Evolutionary conservation across 2,797 vertebrate species (phyloP).

Genomic region (Lateolabrax maculatus): DNA sequence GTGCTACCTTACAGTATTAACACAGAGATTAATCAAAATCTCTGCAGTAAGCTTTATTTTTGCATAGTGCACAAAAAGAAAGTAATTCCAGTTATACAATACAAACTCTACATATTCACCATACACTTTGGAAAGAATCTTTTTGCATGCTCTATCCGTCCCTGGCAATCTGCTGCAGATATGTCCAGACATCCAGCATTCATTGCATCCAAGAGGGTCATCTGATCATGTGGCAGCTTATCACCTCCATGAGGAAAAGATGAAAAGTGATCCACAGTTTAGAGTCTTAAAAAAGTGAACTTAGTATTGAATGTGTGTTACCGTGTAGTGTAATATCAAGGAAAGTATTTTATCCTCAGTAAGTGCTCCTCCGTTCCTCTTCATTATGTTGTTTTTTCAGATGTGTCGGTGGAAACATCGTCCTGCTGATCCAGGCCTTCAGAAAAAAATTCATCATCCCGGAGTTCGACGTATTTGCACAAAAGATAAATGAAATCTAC

Average conservation of each 20-base stretch:
- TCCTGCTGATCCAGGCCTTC: constrained; percentile 92
- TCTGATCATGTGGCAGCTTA: too few relatives aligned
- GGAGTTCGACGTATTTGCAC: constrained; percentile 89
- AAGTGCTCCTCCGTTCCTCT: neutral
- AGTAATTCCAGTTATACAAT: neutral
- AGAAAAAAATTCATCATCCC: constrained; percentile 93
- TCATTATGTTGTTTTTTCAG: constrained; percentile 68
- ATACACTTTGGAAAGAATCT: neutral
- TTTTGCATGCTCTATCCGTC: neutral
- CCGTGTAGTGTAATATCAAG: neutral
- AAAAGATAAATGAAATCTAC: constrained; percentile 89
- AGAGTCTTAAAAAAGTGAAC: neutral
- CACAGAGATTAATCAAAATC: neutral
- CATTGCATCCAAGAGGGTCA: too few relatives aligned
- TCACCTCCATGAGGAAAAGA: neutral
- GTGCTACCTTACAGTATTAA: neutral
- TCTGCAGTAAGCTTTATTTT: neutral
- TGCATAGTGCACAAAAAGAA: too few relatives aligned
- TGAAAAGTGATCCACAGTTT: too few relatives aligned
- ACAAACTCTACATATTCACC: neutral
- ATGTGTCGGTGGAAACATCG: constrained; percentile 90
- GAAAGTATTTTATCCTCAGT: constrained; percentile 1
- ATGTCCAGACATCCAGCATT: too few relatives aligned
- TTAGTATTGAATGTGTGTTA: neutral
- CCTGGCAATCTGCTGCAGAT: too few relatives aligned